Conservation (phyloP, 2,797 vertebrate genomes). For the Glyptemys insculpta region DNA sequence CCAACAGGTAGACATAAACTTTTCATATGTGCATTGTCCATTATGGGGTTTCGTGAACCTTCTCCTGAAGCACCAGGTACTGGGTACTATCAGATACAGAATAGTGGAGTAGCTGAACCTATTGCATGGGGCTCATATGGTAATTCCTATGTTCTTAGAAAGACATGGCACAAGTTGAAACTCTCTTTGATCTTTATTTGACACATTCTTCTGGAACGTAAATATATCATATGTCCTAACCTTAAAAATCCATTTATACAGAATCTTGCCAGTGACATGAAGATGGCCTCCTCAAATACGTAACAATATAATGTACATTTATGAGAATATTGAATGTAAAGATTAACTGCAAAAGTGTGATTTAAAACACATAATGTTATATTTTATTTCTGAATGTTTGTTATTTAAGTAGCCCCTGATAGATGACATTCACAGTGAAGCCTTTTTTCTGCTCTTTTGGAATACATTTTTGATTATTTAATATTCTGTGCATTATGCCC, state of each 20-base stretch:
- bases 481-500: not conserved
- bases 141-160: not conserved
- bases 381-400: not conserved
- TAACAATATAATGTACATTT: not conserved
- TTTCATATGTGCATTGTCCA: not conserved
- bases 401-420: not conserved
- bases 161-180: not conserved
- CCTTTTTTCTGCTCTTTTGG: not conserved
- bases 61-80: not conserved
- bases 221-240: not conserved
- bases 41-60: constrained; percentile 2
- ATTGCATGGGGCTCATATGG: not conserved
- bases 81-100: rapidly evolving
- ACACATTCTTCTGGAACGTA: not conserved
- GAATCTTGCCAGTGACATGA: not conserved
- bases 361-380: not conserved
- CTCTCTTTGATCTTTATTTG: not conserved
- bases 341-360: not conserved
- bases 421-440: not conserved
- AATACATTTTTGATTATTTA: not conserved
- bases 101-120: not conserved
- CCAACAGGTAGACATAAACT: not conserved
- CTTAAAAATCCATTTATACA: not conserved
- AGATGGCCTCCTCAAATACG: not conserved
- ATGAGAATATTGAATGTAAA: not conserved